Evolutionary conservation across 2,113 vertebrate species (phyloP).

Genomic region (Trachemys scripta): DNA sequence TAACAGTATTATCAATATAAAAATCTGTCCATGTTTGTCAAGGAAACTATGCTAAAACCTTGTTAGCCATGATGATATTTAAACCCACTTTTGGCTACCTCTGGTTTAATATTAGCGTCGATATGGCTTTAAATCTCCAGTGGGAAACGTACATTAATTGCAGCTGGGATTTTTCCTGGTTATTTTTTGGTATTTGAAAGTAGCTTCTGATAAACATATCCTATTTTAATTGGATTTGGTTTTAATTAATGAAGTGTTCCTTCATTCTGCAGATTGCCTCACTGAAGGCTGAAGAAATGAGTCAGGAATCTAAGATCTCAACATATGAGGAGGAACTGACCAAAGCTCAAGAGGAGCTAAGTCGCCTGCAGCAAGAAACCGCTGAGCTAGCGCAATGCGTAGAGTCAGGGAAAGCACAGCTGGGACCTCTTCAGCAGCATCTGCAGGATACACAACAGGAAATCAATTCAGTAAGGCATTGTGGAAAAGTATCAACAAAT

Average conservation of each 20-base stretch:
- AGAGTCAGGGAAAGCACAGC: conserved; percentile 89
- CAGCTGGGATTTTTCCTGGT: background rate
- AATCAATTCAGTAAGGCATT: conserved; percentile 87
- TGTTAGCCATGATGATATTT: background rate
- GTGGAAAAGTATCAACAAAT: background rate
- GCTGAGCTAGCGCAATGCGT: conserved; percentile 90
- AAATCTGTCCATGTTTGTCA: background rate
- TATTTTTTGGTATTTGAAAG: background rate
- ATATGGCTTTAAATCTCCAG: background rate
- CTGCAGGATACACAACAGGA: conserved; percentile 92
- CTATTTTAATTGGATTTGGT: background rate
- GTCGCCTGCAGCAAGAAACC: conserved; percentile 92
- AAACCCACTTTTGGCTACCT: background rate
- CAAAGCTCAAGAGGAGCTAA: conserved; percentile 92
- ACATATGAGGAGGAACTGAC: conserved; percentile 92
- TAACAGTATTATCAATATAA: background rate
- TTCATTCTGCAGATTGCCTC: conserved; percentile 86
- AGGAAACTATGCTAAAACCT: background rate
- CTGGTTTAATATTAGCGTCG: background rate
- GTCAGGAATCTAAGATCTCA: conserved; percentile 92
- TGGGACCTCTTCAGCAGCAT: conserved; percentile 91
- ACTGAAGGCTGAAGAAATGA: conserved; percentile 90
- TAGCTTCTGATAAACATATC: background rate
- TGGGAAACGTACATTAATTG: background rate
- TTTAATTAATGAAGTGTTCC: background rate